These are phyloP conservation scores for Sebastes taczanowskii DNA, from an alignment of 2,797 vertebrate species.

Conservation along the genomic window DNA sequence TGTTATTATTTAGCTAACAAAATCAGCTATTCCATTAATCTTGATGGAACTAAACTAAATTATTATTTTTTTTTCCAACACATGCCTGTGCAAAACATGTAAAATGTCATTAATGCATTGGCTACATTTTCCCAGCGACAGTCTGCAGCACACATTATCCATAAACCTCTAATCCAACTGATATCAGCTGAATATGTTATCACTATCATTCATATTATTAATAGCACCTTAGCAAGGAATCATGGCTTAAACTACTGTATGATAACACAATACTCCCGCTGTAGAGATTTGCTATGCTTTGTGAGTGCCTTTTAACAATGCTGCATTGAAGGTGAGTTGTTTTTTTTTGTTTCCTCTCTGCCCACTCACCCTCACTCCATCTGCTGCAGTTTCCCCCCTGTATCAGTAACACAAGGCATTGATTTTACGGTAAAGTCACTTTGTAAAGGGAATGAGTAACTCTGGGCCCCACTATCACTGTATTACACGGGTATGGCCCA, in stretches of 20 bases:
- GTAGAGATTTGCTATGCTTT: constrained; percentile 27
- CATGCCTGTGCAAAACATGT: constrained; percentile 4
- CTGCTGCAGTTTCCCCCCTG: constrained; percentile 82
- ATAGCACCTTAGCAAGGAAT: neutral
- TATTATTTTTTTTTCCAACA: neutral
- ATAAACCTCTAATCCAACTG: constrained; percentile 6
- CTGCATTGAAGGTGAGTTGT: constrained; percentile 61
- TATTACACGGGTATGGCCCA: constrained; percentile 97
- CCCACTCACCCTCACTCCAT: constrained; percentile 74
- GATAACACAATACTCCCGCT: constrained; percentile 13
- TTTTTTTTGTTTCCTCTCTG: constrained; percentile 63
- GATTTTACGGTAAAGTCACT: constrained; percentile 98
- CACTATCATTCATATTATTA: neutral
- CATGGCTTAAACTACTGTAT: neutral
- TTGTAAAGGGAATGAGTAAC: constrained; percentile 97
- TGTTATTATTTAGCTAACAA: constrained; percentile 58
- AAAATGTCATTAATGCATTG: neutral
- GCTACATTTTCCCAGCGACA: neutral
- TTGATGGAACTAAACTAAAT: neutral
- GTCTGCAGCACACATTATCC: neutral
- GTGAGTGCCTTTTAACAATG: constrained; percentile 41
- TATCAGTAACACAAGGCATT: constrained; percentile 94
- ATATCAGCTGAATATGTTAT: constrained; percentile 4
- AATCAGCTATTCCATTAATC: constrained; percentile 1
- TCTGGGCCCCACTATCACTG: constrained; percentile 95